Evolutionary conservation across 2,113 vertebrate genomes (phyloP), one percentile per base, ranked within the genome.

Genomic region (Cettia cetti): DNA sequence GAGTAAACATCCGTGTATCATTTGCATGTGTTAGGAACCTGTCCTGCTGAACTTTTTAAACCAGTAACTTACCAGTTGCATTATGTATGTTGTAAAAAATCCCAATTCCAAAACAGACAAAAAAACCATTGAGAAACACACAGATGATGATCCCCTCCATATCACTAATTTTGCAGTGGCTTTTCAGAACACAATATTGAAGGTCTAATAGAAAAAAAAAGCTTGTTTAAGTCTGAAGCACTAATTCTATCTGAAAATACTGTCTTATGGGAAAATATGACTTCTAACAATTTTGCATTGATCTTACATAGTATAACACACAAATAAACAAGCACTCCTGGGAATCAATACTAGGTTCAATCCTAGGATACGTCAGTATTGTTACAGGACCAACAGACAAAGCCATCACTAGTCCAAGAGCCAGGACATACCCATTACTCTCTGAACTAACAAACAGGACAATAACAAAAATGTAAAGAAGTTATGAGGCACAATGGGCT

Each of bases 401-500:
- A 92, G 91, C 74, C 82, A 74, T 33, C 45, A 9, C 54, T 19
- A 80, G n/a, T 21, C 76, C 84, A 80, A 97, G 18, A 95, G 54
- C 12, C 79, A 93, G 61, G 75, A 20, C 56, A 59, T 19, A 69
- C 6, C 49, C 21, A 6, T 11, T 49, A 71, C 1, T 30, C 50
- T 40, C 82, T 65, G 49, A 96, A 78, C 69, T 45, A 93, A 89
- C 47, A 86, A 94, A 89, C 14, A 72, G 13, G 59, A 92, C 49
- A 92, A 64, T 15, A 74, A 94, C 44, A 82, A 91, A 74, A 88
- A 77, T 13, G 26, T 47, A 52, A 93, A 95, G 86, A 94, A 94
- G 49, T 76, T 75, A 64, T 64, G 19, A 94, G 88, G 94, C 95
- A 94, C 89, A 78, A 66, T n/a, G 47, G 86, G 70, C 92, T 86